Conservation (phyloP, 2,113 vertebrate species). For the Pollimyrus isidori region DNA sequence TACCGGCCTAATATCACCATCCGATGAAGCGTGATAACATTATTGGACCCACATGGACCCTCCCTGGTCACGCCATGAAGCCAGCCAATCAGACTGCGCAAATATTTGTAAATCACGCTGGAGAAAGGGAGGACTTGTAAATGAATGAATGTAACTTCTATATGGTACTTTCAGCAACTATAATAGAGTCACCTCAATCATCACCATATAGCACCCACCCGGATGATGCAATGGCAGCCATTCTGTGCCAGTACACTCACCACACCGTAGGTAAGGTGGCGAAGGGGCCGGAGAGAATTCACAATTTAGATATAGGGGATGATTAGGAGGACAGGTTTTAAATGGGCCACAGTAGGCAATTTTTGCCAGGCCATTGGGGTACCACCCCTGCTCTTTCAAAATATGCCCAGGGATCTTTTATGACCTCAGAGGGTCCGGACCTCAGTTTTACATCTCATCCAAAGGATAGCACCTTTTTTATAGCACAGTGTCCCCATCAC, state of each 20-base stretch:
- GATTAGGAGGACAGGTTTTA: not conserved
- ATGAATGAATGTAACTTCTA: not conserved
- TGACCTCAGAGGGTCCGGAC: not conserved
- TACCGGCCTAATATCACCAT: not conserved
- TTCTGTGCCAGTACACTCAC: not conserved
- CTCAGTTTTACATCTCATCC: not conserved
- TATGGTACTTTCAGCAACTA: not conserved
- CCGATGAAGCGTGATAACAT: not conserved
- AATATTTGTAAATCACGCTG: conserved; percentile 22
- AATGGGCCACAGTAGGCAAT: not conserved
- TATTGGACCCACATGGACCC: not conserved
- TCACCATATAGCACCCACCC: not conserved
- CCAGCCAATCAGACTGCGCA: not conserved
- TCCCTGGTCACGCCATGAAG: not conserved
- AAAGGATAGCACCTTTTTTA: not conserved
- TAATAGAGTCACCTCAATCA: not conserved
- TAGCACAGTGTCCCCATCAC: not conserved
- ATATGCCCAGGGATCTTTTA: not conserved
- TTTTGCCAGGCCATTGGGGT: not conserved
- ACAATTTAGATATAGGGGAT: not conserved
- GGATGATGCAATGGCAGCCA: not conserved
- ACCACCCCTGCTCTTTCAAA: not conserved
- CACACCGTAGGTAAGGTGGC: not conserved
- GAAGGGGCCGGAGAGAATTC: not conserved
- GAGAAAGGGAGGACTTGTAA: not conserved